A percentile compares a stretch with the other conserved stretches of the same genome.
phyloP scores from a whole-genome alignment of 2,113 vertebrate genomes.

The Clarias magur region DNA sequence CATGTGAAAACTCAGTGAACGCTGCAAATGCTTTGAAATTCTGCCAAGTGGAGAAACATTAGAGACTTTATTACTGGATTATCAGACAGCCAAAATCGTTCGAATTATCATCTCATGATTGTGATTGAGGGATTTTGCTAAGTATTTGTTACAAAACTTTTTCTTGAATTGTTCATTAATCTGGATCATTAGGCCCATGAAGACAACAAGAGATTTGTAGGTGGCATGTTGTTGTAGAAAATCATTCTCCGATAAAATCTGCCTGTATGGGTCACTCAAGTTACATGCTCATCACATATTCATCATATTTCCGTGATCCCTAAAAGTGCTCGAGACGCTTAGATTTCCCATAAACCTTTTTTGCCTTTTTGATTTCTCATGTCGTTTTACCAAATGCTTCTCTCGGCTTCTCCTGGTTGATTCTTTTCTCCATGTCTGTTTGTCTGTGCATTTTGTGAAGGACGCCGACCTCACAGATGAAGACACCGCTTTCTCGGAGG shows the following conservation, averaged over 20 bases:
- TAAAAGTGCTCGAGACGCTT: not conserved
- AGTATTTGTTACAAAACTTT: not conserved
- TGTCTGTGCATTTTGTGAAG: slow-evolving; percentile 42
- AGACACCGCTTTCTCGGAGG: slow-evolving; percentile 57
- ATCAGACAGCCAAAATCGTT: not conserved
- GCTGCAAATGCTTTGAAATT: not conserved
- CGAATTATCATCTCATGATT: not conserved
- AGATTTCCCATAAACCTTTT: not conserved
- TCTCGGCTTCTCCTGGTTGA: not conserved
- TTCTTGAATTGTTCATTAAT: not conserved
- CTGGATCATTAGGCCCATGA: not conserved
- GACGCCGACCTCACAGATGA: slow-evolving; percentile 54
- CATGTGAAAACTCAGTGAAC: slow-evolving; percentile 7
- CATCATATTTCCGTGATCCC: not conserved
- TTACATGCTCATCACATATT: not conserved
- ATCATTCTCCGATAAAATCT: not conserved
- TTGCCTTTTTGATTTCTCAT: not conserved
- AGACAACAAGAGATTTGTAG: too few species aligned
- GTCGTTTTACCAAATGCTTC: not conserved
- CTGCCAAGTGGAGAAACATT: not conserved
- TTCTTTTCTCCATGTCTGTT: slow-evolving; percentile 11
- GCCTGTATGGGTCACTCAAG: not conserved
- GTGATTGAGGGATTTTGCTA: not conserved
- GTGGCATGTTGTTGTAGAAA: not conserved
- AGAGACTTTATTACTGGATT: not conserved